Percentiles rank a stretch among this genome's conserved stretches.
Conservation (phyloP, 2,797 vertebrate species). For the Melopsittacus undulatus region DNA sequence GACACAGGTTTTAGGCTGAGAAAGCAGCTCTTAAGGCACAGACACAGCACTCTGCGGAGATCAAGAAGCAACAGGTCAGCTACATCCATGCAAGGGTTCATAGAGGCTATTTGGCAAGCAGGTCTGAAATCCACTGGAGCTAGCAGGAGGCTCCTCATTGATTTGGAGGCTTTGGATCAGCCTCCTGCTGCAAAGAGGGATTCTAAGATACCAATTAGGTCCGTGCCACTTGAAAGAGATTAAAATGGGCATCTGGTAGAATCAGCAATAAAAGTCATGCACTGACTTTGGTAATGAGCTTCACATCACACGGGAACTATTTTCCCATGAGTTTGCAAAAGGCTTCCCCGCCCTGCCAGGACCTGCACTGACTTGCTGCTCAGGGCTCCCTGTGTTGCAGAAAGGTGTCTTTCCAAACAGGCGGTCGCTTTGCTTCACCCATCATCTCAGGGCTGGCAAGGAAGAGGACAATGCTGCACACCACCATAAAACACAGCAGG, state of each 20-base stretch:
- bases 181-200: conserved; percentile 12
- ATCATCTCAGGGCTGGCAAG: conserved; percentile 5
- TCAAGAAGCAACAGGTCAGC: background rate
- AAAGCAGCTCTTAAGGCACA: background rate
- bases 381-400: conserved; percentile 52
- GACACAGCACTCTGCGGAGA: rapidly evolving
- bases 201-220: conserved; percentile 58
- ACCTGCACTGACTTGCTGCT: conserved; percentile 66
- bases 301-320: conserved; percentile 61
- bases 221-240: conserved; percentile 64
- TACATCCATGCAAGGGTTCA: rapidly evolving
- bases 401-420: conserved; percentile 59
- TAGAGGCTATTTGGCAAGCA: background rate
- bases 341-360: conserved; percentile 52
- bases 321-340: conserved; percentile 71
- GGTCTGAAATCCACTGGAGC: background rate
- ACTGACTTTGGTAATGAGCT: conserved; percentile 62
- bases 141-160: background rate
- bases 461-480: background rate
- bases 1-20: background rate
- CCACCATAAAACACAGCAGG: conserved; percentile 2
- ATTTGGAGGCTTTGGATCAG: conserved; percentile 22
- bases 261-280: conserved; percentile 60
- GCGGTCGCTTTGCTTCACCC: conserved; percentile 25
- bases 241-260: conserved; percentile 62